Percentiles rank a stretch among this genome's conserved stretches.
Evolutionary conservation across 2,113 vertebrate genomes (phyloP).

Genomic region (Tychaedon coryphoeus): DNA sequence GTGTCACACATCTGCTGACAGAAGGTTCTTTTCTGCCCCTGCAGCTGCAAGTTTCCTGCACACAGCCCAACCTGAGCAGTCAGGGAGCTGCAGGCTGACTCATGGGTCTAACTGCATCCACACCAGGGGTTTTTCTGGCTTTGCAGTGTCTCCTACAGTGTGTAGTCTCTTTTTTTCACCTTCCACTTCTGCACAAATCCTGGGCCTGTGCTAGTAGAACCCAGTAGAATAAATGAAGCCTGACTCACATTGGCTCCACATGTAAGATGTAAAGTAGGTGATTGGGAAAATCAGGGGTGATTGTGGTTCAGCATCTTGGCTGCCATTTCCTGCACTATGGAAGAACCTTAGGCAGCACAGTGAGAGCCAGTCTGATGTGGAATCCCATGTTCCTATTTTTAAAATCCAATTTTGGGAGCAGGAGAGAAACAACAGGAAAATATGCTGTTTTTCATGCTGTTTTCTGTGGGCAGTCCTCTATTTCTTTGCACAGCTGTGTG

Average conservation of each 20-base stretch:
- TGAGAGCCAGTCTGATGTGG: neutral
- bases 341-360: neutral
- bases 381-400: conserved; percentile 2
- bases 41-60: neutral
- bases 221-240: neutral
- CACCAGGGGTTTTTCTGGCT: neutral
- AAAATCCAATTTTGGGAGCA: neutral
- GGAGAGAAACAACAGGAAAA: neutral
- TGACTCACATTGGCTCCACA: neutral
- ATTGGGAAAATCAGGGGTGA: neutral
- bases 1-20: neutral
- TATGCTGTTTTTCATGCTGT: neutral
- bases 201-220: neutral
- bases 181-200: neutral
- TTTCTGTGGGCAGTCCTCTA: conserved; percentile 1
- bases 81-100: neutral
- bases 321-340: neutral
- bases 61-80: neutral
- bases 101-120: neutral
- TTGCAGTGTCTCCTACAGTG: neutral
- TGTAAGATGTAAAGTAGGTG: neutral
- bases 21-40: neutral
- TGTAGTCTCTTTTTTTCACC: neutral
- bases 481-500: neutral
- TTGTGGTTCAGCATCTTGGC: neutral